Conservation (phyloP, 64 coral and sea anemone species). For the Astreopora myriophthalma region DNA sequence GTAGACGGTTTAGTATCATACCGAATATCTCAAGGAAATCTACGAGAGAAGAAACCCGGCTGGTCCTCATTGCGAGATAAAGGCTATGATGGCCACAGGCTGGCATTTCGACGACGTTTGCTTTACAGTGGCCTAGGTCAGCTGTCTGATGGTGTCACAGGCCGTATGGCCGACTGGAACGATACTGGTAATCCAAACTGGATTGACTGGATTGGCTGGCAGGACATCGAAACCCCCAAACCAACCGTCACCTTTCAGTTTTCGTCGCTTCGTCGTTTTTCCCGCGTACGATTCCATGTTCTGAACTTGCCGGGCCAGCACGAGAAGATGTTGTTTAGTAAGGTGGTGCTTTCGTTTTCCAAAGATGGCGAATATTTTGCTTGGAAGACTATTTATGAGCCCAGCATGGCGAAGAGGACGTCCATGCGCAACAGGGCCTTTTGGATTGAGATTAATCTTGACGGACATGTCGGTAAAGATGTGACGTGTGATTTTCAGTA, state of each 20-base stretch:
- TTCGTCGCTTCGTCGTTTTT: slow-evolving; percentile 69
- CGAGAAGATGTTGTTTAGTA: slow-evolving; percentile 86
- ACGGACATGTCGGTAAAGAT: slow-evolving; percentile 59
- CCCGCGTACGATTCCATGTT: slow-evolving; percentile 71
- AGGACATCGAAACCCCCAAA: slow-evolving; percentile 48
- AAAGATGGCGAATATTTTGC: slow-evolving; percentile 89
- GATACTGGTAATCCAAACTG: slow-evolving; percentile 75
- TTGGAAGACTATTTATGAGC: slow-evolving; percentile 90
- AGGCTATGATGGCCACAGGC: slow-evolving; percentile 77
- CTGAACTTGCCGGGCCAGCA: slow-evolving; percentile 68
- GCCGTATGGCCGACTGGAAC: slow-evolving; percentile 71
- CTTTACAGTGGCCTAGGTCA: slow-evolving; percentile 80
- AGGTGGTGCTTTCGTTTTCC: slow-evolving; percentile 82
- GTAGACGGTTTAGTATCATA: slow-evolving; percentile 83
- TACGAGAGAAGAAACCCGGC: slow-evolving; percentile 49
- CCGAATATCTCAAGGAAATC: slow-evolving; percentile 77
- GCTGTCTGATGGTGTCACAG: slow-evolving; percentile 77
- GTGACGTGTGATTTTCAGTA: slow-evolving; percentile 87
- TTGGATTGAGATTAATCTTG: slow-evolving; percentile 74
- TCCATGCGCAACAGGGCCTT: slow-evolving; percentile 63
- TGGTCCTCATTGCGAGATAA: slow-evolving; percentile 70
- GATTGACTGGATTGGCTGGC: slow-evolving; percentile 85
- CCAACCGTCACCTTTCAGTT: slow-evolving; percentile 84
- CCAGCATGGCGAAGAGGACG: slow-evolving; percentile 56
- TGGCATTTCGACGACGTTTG: slow-evolving; percentile 65